These are phyloP conservation scores for Austrofundulus limnaeus DNA, from an alignment of 2,113 vertebrate genomes.

Conservation along the genomic window DNA sequence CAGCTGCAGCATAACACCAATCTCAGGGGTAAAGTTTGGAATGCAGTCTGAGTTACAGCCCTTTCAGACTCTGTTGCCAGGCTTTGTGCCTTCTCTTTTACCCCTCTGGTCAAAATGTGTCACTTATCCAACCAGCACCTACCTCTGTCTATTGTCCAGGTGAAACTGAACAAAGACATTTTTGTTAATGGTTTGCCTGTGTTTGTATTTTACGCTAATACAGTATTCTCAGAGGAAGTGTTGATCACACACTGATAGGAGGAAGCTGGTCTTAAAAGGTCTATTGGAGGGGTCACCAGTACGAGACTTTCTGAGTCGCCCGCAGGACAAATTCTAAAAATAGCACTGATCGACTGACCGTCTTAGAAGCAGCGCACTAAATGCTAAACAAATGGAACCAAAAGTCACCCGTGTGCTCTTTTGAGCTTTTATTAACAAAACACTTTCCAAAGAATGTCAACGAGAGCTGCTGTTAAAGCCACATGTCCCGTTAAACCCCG, in stretches of 20 bases:
- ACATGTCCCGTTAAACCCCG: too few species aligned
- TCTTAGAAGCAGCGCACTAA: too few species aligned
- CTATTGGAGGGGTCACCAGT: too few species aligned
- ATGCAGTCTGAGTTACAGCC: slow-evolving; percentile 19
- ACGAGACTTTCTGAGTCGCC: too few species aligned
- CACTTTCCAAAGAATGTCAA: too few species aligned
- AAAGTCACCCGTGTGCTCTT: too few species aligned
- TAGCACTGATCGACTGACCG: too few species aligned
- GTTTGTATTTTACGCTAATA: not conserved
- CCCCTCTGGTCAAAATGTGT: not conserved
- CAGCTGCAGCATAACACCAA: slow-evolving; percentile 27
- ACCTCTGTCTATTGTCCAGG: not conserved
- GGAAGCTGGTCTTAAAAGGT: not conserved
- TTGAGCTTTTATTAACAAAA: too few species aligned
- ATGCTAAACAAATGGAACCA: too few species aligned
- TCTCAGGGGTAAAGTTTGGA: slow-evolving; percentile 40
- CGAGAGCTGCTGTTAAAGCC: too few species aligned
- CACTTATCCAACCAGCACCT: not conserved
- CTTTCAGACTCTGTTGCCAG: slow-evolving; percentile 6
- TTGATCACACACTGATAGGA: not conserved
- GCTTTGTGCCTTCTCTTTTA: not conserved
- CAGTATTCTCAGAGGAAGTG: not conserved
- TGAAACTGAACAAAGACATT: slow-evolving; percentile 2
- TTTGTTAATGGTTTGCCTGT: slow-evolving; percentile 3
- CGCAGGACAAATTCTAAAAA: too few species aligned